Evolutionary conservation across 2,888 invertebrate species (phyloP).

Genomic region (Ophion costatus): DNA sequence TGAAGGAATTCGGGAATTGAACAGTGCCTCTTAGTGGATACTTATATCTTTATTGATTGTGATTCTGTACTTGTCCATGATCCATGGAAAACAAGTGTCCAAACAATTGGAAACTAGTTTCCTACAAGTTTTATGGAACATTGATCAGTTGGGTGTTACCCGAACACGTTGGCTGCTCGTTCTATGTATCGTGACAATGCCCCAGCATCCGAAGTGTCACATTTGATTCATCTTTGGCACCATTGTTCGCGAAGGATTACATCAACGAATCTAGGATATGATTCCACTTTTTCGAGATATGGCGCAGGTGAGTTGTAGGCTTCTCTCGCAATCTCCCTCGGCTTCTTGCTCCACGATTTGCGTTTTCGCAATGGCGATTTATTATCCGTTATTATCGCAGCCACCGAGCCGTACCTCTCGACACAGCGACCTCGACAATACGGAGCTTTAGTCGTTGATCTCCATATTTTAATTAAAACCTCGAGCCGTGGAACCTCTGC

Average conservation of each 20-base stretch:
- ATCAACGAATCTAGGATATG: conserved; percentile 77
- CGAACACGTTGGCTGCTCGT: not conserved
- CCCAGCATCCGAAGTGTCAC: conserved; percentile 5
- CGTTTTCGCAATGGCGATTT: conserved; percentile 75
- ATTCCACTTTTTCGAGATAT: conserved; percentile 77
- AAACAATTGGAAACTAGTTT: not conserved
- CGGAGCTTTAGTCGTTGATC: conserved; percentile 79
- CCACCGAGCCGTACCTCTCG: conserved; percentile 69
- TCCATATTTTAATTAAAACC: conserved; percentile 83
- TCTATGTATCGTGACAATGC: not conserved
- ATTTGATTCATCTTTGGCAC: conserved; percentile 60
- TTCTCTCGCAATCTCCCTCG: conserved; percentile 25
- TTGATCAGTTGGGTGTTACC: not conserved
- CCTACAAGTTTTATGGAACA: not conserved
- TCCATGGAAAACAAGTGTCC: not conserved
- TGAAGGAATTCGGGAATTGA: not conserved
- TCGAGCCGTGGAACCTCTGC: conserved; percentile 61
- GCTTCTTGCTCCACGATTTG: conserved; percentile 63
- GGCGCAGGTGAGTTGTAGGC: not conserved
- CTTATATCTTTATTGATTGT: not conserved
- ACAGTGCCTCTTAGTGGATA: not conserved
- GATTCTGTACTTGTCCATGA: not conserved
- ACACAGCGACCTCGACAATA: conserved; percentile 72
- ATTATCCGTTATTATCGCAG: conserved; percentile 82
- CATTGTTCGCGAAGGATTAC: conserved; percentile 74